These are phyloP conservation scores for Lathronympha strigana DNA, from an alignment of 2,888 invertebrate species.

Conservation along the genomic window DNA sequence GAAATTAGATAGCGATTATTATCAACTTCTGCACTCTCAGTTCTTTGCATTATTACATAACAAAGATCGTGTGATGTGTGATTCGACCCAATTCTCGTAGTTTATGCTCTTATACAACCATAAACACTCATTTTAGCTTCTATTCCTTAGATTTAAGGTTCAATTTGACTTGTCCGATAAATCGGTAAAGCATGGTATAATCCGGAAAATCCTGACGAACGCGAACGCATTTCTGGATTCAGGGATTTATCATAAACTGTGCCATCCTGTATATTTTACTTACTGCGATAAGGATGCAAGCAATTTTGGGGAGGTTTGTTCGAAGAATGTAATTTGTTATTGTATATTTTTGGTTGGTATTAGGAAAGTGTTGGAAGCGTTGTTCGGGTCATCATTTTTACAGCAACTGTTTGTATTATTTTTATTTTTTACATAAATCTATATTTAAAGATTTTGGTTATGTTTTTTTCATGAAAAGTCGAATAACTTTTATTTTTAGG, in stretches of 20 bases:
- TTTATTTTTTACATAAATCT: too few relatives aligned
- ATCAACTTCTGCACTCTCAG: not conserved
- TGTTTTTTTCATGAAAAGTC: too few relatives aligned
- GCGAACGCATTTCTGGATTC: constrained; percentile 6
- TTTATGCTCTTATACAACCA: not conserved
- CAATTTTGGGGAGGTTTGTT: too few relatives aligned
- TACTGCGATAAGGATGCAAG: too few relatives aligned
- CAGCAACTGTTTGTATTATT: too few relatives aligned
- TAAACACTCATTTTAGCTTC: not conserved
- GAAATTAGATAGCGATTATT: not conserved
- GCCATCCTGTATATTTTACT: not conserved
- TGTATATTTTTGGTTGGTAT: too few relatives aligned
- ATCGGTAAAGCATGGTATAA: constrained; percentile 17
- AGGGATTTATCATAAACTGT: not conserved
- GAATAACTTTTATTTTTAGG: too few relatives aligned
- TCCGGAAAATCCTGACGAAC: constrained; percentile 26
- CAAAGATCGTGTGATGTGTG: not conserved
- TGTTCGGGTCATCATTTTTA: too few relatives aligned
- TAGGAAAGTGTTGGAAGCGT: too few relatives aligned
- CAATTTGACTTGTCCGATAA: not conserved
- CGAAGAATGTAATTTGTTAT: too few relatives aligned
- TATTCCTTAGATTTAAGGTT: not conserved
- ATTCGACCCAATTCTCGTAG: constrained; percentile 10
- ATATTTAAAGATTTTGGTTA: too few relatives aligned
- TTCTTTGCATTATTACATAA: constrained; percentile 4